A percentile compares a stretch with the other conserved stretches of the same genome.
phyloP scores from a whole-genome alignment of 2,888 invertebrate genomes.

The Drosophila hawaiiensis region DNA sequence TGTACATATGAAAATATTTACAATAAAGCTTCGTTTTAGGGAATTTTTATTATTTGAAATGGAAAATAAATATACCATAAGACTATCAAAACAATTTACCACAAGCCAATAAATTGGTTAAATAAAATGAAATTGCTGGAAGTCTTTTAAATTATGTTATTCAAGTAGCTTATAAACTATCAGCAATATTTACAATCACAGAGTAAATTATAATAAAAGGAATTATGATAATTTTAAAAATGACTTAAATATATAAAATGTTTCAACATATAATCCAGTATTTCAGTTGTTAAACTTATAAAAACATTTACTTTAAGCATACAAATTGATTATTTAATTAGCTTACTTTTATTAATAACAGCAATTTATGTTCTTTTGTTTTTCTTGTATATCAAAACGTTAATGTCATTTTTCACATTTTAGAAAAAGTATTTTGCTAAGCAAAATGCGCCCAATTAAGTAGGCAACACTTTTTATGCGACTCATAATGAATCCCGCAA shows the following conservation, averaged over 20 bases:
- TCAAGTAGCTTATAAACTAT: not conserved
- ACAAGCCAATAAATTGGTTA: not conserved
- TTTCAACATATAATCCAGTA: not conserved
- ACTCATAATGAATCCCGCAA: slow-evolving; percentile 53
- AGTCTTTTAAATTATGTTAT: not conserved
- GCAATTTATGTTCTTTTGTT: not conserved
- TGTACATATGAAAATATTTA: not conserved
- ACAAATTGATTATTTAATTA: not conserved
- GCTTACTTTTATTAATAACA: not conserved
- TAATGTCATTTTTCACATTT: not conserved
- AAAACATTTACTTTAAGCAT: not conserved
- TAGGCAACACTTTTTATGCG: slow-evolving; percentile 40
- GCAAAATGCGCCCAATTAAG: slow-evolving; percentile 21
- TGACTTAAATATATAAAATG: not conserved
- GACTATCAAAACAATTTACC: not conserved
- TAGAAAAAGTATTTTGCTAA: not conserved
- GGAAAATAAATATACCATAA: not conserved
- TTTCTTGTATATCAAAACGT: no score
- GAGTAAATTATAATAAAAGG: not conserved
- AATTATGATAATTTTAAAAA: not conserved
- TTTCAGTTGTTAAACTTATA: not conserved
- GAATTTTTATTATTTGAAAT: not conserved
- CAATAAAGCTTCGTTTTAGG: not conserved
- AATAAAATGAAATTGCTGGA: not conserved
- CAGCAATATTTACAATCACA: not conserved